These are phyloP conservation scores for Ginglymostoma cirratum DNA, from an alignment of 2,113 vertebrate species.

Conservation along the genomic window DNA sequence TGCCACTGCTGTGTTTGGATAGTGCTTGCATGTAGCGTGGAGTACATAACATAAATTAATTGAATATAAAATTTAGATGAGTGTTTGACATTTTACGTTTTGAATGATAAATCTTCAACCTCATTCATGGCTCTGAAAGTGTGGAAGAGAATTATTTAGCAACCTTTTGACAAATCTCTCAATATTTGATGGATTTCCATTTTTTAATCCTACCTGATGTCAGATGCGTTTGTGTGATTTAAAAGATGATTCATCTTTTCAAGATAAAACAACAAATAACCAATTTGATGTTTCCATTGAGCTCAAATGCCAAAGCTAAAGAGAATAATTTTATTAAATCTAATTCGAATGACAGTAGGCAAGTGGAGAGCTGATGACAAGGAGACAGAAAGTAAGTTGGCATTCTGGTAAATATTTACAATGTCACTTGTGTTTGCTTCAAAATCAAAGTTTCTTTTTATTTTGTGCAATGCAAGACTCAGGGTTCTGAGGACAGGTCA, in stretches of 20 bases:
- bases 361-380: background rate
- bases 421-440: too few species aligned
- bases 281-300: background rate
- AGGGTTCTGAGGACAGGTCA: too few species aligned
- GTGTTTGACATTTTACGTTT: background rate
- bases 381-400: too few species aligned
- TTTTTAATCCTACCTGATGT: background rate
- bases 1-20: too few species aligned
- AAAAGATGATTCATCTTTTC: background rate
- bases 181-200: conserved; percentile 3
- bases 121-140: background rate
- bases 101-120: background rate
- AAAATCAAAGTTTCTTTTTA: too few species aligned
- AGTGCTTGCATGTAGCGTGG: too few species aligned
- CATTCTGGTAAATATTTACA: too few species aligned
- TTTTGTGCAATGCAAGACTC: too few species aligned
- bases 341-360: background rate
- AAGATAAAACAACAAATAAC: background rate
- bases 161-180: background rate
- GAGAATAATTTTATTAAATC: background rate
- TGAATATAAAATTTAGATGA: background rate
- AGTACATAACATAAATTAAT: background rate
- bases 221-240: background rate
- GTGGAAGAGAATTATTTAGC: background rate
- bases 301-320: background rate